Evolutionary conservation across 2,113 vertebrate genomes (phyloP).

Genomic region (Labeo rohita): DNA sequence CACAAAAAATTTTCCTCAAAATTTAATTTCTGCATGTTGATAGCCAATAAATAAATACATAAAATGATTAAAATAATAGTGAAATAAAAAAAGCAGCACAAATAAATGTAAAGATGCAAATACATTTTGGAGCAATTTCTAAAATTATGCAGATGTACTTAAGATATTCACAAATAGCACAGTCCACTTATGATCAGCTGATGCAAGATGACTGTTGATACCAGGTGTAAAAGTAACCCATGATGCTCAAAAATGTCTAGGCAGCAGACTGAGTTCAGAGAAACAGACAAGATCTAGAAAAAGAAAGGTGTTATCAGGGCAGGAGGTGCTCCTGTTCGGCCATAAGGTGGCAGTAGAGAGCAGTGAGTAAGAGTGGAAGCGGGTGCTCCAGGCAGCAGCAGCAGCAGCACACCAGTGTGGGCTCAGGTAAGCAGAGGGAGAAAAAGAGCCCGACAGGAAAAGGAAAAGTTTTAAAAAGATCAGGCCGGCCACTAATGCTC

Average conservation of each 20-base stretch:
- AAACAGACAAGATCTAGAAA: background rate
- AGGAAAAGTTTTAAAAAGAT: conserved; percentile 25
- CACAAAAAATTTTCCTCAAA: background rate
- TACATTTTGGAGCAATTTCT: no score
- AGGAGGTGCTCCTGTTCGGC: conserved; percentile 29
- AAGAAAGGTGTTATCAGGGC: background rate
- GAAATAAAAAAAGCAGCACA: no score
- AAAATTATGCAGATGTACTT: background rate
- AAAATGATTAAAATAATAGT: no score
- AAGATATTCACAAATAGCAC: background rate
- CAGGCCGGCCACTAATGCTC: conserved; percentile 50
- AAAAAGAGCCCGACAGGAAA: conserved; percentile 19
- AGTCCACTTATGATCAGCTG: background rate
- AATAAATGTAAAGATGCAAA: no score
- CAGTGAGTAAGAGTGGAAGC: conserved; percentile 35
- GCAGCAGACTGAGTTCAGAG: conserved; percentile 9
- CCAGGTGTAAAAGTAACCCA: background rate
- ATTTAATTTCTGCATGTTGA: background rate
- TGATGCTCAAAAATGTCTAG: background rate
- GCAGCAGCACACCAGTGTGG: conserved; percentile 56
- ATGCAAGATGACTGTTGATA: background rate
- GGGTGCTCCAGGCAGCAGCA: conserved; percentile 47
- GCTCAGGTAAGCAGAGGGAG: conserved; percentile 52
- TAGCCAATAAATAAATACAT: no score
- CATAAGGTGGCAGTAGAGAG: conserved; percentile 50